A percentile compares a stretch with the other conserved stretches of the same genome.
phyloP scores from a whole-genome alignment of 1,140 invertebrate species.

The Tachypleus tridentatus region DNA sequence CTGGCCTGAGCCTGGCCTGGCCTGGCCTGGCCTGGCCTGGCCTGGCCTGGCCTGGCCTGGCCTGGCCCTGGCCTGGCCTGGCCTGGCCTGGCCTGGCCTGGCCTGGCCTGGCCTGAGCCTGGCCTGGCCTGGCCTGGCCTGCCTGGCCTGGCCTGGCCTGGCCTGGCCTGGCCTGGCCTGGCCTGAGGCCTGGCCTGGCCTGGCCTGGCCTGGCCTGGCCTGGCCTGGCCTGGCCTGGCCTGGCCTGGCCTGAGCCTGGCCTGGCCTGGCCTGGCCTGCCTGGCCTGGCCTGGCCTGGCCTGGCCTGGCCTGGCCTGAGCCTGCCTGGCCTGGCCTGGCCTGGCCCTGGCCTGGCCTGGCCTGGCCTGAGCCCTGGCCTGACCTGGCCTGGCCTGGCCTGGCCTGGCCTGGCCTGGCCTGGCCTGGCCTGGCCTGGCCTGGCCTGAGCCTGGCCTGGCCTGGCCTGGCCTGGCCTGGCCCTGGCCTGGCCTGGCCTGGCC shows the following conservation, averaged over 20 bases:
- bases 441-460: constrained; percentile 18
- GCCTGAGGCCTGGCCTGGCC: constrained; percentile 23
- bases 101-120: constrained; percentile 24
- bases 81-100: constrained; percentile 21
- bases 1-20: constrained; percentile 24
- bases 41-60: constrained; percentile 19
- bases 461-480: constrained; percentile 14
- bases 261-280: no score
- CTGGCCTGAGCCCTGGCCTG: constrained; percentile 24
- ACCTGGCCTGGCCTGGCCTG: constrained; percentile 20
- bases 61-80: no score
- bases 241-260: constrained; percentile 23
- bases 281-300: constrained; percentile 23
- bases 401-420: constrained; percentile 25
- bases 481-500: no score
- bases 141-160: no score
- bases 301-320: constrained; percentile 24
- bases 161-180: constrained; percentile 23
- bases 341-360: constrained; percentile 26
- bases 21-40: constrained; percentile 25
- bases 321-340: no score
- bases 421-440: constrained; percentile 21
- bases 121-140: constrained; percentile 25
- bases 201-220: constrained; percentile 26
- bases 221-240: constrained; percentile 26